These are phyloP conservation scores for Aromia moschata DNA, from an alignment of 2,888 invertebrate species.

Conservation along the genomic window DNA sequence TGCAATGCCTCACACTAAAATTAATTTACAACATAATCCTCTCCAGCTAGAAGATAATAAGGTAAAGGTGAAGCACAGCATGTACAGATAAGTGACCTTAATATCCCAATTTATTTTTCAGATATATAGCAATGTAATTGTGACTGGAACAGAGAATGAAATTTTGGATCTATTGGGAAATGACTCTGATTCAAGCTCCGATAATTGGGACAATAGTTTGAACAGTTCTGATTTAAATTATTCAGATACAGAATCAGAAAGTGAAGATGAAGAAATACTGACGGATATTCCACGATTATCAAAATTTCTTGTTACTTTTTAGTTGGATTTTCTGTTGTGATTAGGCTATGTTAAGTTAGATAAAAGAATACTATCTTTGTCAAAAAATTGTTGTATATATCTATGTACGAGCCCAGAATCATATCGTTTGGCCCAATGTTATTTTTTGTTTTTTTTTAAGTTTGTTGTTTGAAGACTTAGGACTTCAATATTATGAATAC, in stretches of 20 bases:
- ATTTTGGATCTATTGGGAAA: conserved; percentile 33
- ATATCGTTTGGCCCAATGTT: too few species aligned
- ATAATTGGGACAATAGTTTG: conserved; percentile 59
- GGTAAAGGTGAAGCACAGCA: too few species aligned
- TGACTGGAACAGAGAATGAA: conserved; percentile 46
- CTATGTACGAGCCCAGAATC: too few species aligned
- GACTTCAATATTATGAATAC: too few species aligned
- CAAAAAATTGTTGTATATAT: too few species aligned
- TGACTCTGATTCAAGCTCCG: conserved; percentile 52
- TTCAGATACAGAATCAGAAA: conserved; percentile 52
- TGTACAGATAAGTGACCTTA: too few species aligned
- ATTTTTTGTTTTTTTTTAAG: too few species aligned
- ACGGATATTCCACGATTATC: conserved; percentile 55
- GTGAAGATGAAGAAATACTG: conserved; percentile 54
- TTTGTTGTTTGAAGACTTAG: too few species aligned
- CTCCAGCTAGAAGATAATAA: conserved; percentile 41
- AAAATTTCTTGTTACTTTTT: conserved; percentile 54
- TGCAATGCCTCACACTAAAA: conserved; percentile 54
- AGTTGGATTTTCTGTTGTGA: too few species aligned
- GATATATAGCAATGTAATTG: conserved; percentile 51
- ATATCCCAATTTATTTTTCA: too few species aligned
- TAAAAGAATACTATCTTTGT: too few species aligned
- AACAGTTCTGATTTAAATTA: conserved; percentile 58
- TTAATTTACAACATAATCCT: conserved; percentile 57
- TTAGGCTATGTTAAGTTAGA: too few species aligned